phyloP scores from a whole-genome alignment of 2,113 vertebrate genomes.

The Arenaria interpres region DNA sequence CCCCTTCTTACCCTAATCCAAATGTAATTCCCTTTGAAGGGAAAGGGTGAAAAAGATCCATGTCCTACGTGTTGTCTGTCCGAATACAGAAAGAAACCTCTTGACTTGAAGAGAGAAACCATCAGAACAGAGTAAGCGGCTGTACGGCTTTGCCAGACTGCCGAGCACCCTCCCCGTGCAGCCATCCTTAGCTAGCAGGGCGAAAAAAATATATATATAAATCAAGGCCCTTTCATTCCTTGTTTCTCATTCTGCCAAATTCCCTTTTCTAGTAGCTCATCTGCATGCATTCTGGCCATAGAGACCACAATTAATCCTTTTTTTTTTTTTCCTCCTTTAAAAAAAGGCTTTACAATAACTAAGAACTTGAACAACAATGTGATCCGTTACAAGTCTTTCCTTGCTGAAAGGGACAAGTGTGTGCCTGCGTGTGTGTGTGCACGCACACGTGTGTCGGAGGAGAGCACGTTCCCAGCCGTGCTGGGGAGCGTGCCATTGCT shows the following conservation, averaged over 20 bases:
- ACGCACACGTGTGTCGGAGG: neutral
- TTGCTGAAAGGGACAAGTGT: neutral
- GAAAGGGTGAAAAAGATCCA: neutral
- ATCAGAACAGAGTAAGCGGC: neutral
- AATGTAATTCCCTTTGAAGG: conserved; percentile 1
- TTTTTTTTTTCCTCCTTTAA: neutral
- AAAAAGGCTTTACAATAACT: neutral
- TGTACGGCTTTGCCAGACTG: neutral
- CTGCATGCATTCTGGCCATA: neutral
- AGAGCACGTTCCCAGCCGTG: neutral
- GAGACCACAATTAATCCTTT: neutral
- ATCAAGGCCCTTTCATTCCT: conserved; percentile 16
- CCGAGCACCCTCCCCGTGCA: neutral
- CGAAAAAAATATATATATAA: neutral
- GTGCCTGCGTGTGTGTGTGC: neutral
- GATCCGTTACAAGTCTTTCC: neutral
- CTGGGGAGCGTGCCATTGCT: neutral
- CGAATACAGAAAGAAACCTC: neutral
- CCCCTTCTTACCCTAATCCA: neutral
- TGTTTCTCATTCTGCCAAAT: conserved; percentile 2
- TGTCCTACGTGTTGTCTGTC: neutral
- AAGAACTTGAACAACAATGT: neutral
- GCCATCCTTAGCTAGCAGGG: neutral
- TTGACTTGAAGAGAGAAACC: neutral
- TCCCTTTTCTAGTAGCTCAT: conserved; percentile 22